Conservation (phyloP, 35 echinoderm and acorn worm species). For the Amphiura filiformis region DNA sequence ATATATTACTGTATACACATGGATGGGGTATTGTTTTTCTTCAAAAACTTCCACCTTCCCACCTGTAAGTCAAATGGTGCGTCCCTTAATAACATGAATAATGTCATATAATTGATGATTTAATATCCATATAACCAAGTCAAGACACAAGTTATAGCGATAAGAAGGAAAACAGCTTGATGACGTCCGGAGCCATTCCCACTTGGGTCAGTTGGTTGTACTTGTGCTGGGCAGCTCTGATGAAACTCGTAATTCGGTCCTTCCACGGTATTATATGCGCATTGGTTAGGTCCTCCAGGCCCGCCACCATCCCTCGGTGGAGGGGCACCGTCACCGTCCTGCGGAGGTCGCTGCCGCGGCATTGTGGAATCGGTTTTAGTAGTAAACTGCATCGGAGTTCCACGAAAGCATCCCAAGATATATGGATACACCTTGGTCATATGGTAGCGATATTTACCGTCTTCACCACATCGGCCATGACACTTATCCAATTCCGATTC, state of each 20-base stretch:
- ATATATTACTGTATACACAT: too few relatives aligned
- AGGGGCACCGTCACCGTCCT: neutral
- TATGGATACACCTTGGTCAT: conserved; percentile 15
- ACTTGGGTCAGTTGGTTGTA: too few relatives aligned
- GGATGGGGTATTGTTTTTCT: too few relatives aligned
- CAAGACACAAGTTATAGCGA: too few relatives aligned
- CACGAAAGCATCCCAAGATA: conserved; percentile 15
- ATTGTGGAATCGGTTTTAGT: neutral
- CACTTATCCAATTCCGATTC: conserved; percentile 55
- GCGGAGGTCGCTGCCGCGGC: too few relatives aligned
- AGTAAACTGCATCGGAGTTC: neutral
- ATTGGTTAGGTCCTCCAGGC: neutral
- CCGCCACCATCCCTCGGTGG: neutral
- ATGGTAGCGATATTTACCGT: conserved; percentile 30
- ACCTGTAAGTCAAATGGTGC: too few relatives aligned
- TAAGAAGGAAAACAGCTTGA: too few relatives aligned
- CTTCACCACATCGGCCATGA: conserved; percentile 19
- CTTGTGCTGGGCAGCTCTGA: neutral
- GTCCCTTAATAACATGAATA: too few relatives aligned
- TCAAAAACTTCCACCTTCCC: too few relatives aligned
- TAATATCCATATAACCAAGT: too few relatives aligned
- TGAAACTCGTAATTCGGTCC: neutral
- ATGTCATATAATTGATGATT: too few relatives aligned
- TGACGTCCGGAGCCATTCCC: too few relatives aligned
- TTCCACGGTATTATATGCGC: neutral